phyloP scores from a whole-genome alignment of 2,797 vertebrate genomes.

The Nyctalus aviator region DNA sequence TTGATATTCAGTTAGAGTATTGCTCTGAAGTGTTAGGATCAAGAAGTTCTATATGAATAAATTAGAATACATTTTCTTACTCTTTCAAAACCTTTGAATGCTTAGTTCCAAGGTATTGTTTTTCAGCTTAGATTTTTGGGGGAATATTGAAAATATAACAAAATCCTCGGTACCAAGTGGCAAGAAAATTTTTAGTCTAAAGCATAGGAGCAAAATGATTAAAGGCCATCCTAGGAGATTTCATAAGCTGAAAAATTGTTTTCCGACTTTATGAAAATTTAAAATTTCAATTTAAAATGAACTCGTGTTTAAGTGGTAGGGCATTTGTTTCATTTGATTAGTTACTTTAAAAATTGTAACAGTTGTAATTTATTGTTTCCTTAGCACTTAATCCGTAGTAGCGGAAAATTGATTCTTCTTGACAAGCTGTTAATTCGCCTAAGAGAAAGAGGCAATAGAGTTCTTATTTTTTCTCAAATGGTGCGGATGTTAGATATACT shows the following conservation, averaged over 20 bases:
- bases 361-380: conserved; percentile 71
- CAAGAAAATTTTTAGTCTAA: not conserved
- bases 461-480: conserved; percentile 99
- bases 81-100: conserved; percentile 35
- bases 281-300: conserved; percentile 28
- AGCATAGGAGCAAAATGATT: not conserved
- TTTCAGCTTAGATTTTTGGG: conserved; percentile 56
- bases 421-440: conserved; percentile 97
- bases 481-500: conserved; percentile 99
- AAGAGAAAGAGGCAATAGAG: conserved; percentile 96
- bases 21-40: not conserved
- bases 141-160: not conserved
- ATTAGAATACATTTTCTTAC: not conserved
- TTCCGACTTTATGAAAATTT: conserved; percentile 13
- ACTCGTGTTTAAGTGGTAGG: not conserved
- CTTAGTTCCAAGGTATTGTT: not conserved
- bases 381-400: conserved; percentile 97
- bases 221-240: not conserved
- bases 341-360: conserved; percentile 25
- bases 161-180: not conserved
- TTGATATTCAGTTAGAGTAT: not conserved
- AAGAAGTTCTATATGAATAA: not conserved
- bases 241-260: not conserved
- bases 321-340: conserved; percentile 4
- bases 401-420: conserved; percentile 97